Percentiles rank a stretch among this genome's conserved stretches.
Conservation (phyloP, 2,797 vertebrate species). For the Takifugu ocellatus region DNA sequence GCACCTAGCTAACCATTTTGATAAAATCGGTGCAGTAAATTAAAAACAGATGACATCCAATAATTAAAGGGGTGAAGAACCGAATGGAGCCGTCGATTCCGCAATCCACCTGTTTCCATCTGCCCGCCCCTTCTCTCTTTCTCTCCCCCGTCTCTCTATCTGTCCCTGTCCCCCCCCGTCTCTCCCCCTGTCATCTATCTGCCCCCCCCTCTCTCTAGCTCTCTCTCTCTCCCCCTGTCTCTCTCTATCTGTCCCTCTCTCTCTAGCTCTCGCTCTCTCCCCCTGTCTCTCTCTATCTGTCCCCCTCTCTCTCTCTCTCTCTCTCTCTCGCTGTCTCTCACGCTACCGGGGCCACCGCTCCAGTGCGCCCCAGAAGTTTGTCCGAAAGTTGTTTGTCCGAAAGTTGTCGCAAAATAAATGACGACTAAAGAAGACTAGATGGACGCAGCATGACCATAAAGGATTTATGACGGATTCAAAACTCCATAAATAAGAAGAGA, state of each 20-base stretch:
- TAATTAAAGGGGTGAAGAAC: too few relatives aligned
- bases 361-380: background rate
- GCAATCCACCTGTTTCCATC: conserved; percentile 29
- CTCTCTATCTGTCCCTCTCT: conserved; percentile 2
- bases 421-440: conserved; percentile 21
- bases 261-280: conserved; percentile 10
- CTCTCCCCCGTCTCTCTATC: conserved; percentile 4
- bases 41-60: too few relatives aligned
- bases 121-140: background rate
- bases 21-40: too few relatives aligned
- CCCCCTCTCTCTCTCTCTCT: conserved; percentile 5
- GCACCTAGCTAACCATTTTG: background rate
- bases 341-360: background rate
- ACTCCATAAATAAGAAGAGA: background rate
- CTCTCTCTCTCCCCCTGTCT: background rate
- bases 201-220: background rate
- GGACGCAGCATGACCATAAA: conserved; percentile 41
- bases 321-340: background rate
- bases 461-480: background rate
- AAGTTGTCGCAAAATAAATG: background rate
- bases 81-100: too few relatives aligned
- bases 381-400: background rate
- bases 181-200: too few relatives aligned
- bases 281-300: conserved; percentile 4
- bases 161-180: conserved; percentile 1